Base-by-base conservation (phyloP, 2,797 vertebrate genomes). In the Alosa sapidissima region DNA sequence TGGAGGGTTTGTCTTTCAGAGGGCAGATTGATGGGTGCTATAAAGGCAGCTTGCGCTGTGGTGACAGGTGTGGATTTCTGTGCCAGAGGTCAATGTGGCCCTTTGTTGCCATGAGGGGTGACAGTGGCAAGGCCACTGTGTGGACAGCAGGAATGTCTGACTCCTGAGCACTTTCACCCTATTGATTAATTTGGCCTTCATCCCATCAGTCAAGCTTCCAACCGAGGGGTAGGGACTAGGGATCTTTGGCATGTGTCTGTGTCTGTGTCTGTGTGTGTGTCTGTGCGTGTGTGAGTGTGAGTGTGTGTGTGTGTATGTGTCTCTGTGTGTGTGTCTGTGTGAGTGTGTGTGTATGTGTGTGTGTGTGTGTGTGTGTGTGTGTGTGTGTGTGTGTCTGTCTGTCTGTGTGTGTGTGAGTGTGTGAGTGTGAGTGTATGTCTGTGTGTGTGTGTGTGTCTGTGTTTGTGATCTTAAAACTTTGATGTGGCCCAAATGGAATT, bases 41-140 rank as follows among this genome's bases (percentile, higher is more conserved):
- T 87, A 83, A 87, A 87, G 86, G 85, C 81, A 81, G 87, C 82
- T 88, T 89, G 88, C 81, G 82, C 48, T 51, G 87, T 24, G 68
- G 82, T 85, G 78, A 87, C 87, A 88, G 87, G 87, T 90, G 88
- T 86, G 82, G 85, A 81, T 88, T 86, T 89, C 65, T 84, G 49
- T 85, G 62, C 48, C 10, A 52, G 49, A 84, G 88, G 86, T 90
- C 85, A 88, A 86, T 19, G 14, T 62, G 83, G 83, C 82, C 54
- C 49, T 89, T 87, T 83, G 85, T 89, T 33, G 47, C 8, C 52
- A 84, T 7, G n/a, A 86, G 45, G 24, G 41, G 75, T 87, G 89
- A 83, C 87, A 87, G 81, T 36, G 24, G 16, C 9, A 55, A 52
- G 78, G 52, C 81, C 62, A 62, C 75, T n/a, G 54, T 82, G 81